phyloP scores from a whole-genome alignment of 2,888 invertebrate genomes.

The Phyllotreta cruciferae region DNA sequence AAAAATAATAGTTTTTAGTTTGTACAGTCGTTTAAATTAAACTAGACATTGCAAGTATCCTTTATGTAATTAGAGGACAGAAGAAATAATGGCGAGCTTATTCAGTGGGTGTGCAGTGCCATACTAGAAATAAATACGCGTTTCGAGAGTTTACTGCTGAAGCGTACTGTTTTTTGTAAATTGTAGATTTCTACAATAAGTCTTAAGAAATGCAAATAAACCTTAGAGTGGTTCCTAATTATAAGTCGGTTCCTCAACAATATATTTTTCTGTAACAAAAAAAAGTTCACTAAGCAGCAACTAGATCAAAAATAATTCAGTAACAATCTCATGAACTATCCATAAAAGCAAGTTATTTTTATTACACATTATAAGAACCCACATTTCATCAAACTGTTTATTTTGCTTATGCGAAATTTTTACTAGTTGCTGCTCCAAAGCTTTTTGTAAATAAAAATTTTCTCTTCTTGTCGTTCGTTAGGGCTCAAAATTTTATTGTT shows the following conservation, averaged over 20 bases:
- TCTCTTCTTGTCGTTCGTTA: slow-evolving; percentile 31
- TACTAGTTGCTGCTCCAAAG: background rate
- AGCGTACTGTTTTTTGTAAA: slow-evolving; percentile 35
- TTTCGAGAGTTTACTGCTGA: slow-evolving; percentile 31
- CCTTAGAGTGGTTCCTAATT: slow-evolving; percentile 60
- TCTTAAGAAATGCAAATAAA: slow-evolving; percentile 59
- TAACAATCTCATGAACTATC: too few species aligned
- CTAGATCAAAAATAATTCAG: too few species aligned
- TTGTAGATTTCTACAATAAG: slow-evolving; percentile 53
- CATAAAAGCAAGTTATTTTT: too few species aligned
- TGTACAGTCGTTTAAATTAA: slow-evolving; percentile 51
- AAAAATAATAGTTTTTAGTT: slow-evolving; percentile 48
- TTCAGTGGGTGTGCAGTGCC: slow-evolving; percentile 54
- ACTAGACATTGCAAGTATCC: slow-evolving; percentile 42
- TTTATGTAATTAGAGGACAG: slow-evolving; percentile 42
- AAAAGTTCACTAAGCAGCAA: slow-evolving; percentile 5
- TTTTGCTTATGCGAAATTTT: slow-evolving; percentile 1
- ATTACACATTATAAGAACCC: too few species aligned
- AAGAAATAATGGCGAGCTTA: slow-evolving; percentile 53
- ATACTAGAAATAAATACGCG: slow-evolving; percentile 46
- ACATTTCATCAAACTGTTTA: too few species aligned
- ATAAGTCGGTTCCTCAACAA: slow-evolving; percentile 60
- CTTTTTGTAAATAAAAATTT: slow-evolving; percentile 18
- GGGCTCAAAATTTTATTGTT: slow-evolving; percentile 56
- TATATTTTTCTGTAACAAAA: slow-evolving; percentile 45